These are phyloP conservation scores for Austrofundulus limnaeus DNA, from an alignment of 2,113 vertebrate genomes.

Conservation along the genomic window DNA sequence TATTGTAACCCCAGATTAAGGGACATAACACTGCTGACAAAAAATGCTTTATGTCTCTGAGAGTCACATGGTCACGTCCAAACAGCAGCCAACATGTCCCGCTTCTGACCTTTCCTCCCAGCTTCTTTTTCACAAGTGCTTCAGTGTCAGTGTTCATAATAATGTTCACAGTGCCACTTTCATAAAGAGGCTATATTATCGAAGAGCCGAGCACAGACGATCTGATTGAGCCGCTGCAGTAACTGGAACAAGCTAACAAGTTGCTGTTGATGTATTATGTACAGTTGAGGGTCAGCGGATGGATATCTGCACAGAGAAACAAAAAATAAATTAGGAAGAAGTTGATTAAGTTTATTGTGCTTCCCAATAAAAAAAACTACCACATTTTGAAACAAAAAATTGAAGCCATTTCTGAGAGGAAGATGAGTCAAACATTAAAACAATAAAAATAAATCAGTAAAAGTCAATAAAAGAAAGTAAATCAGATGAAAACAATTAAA, in stretches of 20 bases:
- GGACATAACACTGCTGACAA: slow-evolving; percentile 70
- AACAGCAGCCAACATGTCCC: slow-evolving; percentile 60
- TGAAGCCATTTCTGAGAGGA: too few species aligned
- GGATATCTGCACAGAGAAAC: background rate
- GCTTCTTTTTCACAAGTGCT: slow-evolving; percentile 38
- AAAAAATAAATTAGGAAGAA: slow-evolving; percentile 1
- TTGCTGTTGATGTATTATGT: too few species aligned
- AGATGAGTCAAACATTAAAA: too few species aligned
- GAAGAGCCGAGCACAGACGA: slow-evolving; percentile 16
- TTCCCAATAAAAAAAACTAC: background rate
- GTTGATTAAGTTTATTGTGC: background rate
- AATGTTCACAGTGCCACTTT: background rate
- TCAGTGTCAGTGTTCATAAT: slow-evolving; percentile 33
- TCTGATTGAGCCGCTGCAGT: too few species aligned
- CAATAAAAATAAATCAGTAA: too few species aligned
- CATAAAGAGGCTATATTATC: slow-evolving; percentile 16
- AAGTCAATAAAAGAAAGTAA: too few species aligned
- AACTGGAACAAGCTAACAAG: too few species aligned
- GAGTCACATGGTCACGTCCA: slow-evolving; percentile 75
- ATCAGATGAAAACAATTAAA: too few species aligned
- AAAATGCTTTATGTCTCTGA: slow-evolving; percentile 72
- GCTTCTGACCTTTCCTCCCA: slow-evolving; percentile 44
- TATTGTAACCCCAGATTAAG: slow-evolving; percentile 76
- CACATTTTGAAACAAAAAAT: too few species aligned
- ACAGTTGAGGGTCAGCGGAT: background rate